Evolutionary conservation across 2,113 vertebrate genomes (phyloP), one percentile per base, ranked within the genome.

Genomic region (Actenoides lindsayi): DNA sequence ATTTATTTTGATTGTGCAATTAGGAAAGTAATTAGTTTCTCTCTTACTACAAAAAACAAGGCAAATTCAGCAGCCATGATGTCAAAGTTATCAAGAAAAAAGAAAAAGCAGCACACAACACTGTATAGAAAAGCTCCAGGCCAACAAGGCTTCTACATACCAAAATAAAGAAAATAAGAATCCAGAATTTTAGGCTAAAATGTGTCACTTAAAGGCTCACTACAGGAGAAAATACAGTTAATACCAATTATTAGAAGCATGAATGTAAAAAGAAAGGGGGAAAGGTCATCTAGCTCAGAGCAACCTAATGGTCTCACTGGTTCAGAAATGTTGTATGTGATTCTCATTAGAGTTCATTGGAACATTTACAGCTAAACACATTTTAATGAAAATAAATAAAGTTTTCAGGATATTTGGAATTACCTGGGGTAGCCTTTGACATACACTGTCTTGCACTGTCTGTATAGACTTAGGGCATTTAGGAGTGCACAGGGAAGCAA

Each of bases 1-100:
- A 97, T 97, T 98, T 98, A 98, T 97, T 98, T 98, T 97, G 96
- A 97, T 98, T 97, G 85, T 94, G 85, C 93, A 98, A 98, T 98
- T 98, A 98, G 78, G 93, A 96, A 98, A 96, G 87, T 96, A 97
- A 98, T 97, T 98, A 98, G 98, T 97, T 98, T 97, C 67, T 30
- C 65, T 90, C 75, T 91, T 96, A 89, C 88, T 89, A 93, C 64
- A 95, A 96, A 93, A 97, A 97, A 65, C 73, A 96, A 97, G 92
- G 92, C 87, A 96, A 98, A 97, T 96, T 96, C 89, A 92, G 71
- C 81, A 96, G 83, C 37, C 59, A 95, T 96, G 81, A 91, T 89
- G 86, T 93, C 73, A 88, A 87, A 92, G 23, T 82, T 95, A 79
- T 94, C 85, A 91, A 88, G 74, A 69, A 97, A 93, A 65, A 88